Evolutionary conservation across 1,140 invertebrate species (phyloP).

Genomic region (Diorhabda carinulata): DNA sequence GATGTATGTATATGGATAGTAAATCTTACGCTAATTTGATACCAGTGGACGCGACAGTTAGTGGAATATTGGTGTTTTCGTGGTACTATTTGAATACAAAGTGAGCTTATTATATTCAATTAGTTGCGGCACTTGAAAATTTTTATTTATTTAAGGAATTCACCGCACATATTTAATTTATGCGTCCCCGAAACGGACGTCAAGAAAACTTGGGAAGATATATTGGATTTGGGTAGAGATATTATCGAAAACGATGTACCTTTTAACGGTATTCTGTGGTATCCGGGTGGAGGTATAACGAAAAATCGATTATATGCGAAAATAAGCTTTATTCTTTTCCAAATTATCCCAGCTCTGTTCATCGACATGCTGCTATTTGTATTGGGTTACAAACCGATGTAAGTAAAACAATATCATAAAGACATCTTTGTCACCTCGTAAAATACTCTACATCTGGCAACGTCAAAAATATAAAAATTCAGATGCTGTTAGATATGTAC

Average conservation of each 20-base stretch:
- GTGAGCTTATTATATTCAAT: neutral
- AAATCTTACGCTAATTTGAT: conserved; percentile 77
- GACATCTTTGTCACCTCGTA: too few species aligned
- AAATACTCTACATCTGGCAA: too few species aligned
- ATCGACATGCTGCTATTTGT: conserved; percentile 71
- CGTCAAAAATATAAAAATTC: too few species aligned
- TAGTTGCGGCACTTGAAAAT: too few species aligned
- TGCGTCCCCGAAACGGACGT: conserved; percentile 55
- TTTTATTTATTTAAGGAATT: neutral
- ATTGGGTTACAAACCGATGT: conserved; percentile 81
- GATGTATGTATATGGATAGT: conserved; percentile 77
- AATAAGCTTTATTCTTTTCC: conserved; percentile 76
- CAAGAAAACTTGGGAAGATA: conserved; percentile 74
- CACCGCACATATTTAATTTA: conserved; percentile 18
- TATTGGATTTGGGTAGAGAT: conserved; percentile 74
- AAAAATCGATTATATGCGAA: conserved; percentile 68
- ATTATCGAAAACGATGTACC: conserved; percentile 68
- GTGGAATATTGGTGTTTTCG: conserved; percentile 66
- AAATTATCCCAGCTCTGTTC: conserved; percentile 78
- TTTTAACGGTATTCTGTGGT: conserved; percentile 75
- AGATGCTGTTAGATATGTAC: too few species aligned
- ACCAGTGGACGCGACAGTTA: conserved; percentile 77
- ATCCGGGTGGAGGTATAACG: conserved; percentile 85
- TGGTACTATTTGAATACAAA: conserved; percentile 29
- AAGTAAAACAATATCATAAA: conserved; percentile 43